Evolutionary conservation across 2,797 vertebrate genomes (phyloP), one percentile per base, ranked within the genome.

Genomic region (Gallinago nigripennis): DNA sequence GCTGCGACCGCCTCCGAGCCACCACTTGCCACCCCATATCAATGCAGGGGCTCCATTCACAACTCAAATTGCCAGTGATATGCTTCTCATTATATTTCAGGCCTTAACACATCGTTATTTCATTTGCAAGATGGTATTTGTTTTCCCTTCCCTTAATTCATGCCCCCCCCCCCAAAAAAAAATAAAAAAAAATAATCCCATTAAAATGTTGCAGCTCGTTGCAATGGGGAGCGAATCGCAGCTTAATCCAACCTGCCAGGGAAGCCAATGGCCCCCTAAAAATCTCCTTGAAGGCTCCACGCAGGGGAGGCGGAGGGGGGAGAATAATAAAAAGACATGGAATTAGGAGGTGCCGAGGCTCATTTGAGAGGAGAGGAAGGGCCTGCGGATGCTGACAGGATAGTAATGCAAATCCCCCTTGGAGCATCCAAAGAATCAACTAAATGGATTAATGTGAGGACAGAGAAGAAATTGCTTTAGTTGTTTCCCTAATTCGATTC

Each of bases 201-300:
- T 93, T 78, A 88, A 73, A 86, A 64, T 0, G 0, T 39, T 57
- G 83, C 28, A 2, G 60, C 72, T 88, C 11, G 1, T 37, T 24
- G 5, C 75, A 65, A 78, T 14, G 12, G 66, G 89, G 72, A 94
- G 46, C 63, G 83, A 92, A 94, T 78, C 0, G 0, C 30, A 21
- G 91, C 75, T 95, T 90, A 87, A 78, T 80, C 71, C 95, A 85
- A 93, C 81, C 94, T 92, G 90, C 93, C 86, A 80, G 82, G 79
- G n/a, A 86, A 92, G 65, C 57, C 79, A 79, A 77, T 70, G 16
- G 41, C 76, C 79, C 92, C 7, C 8, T 75, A 71, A 92, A 95
- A 93, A 82, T 39, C 93, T 84, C 78, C 88, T 75, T 82, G 85
- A 83, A 78, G 90, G 81, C 69, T 82, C 91, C 17, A 1, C 0